phyloP scores from a whole-genome alignment of 2,113 vertebrate genomes.

The Charina bottae region DNA sequence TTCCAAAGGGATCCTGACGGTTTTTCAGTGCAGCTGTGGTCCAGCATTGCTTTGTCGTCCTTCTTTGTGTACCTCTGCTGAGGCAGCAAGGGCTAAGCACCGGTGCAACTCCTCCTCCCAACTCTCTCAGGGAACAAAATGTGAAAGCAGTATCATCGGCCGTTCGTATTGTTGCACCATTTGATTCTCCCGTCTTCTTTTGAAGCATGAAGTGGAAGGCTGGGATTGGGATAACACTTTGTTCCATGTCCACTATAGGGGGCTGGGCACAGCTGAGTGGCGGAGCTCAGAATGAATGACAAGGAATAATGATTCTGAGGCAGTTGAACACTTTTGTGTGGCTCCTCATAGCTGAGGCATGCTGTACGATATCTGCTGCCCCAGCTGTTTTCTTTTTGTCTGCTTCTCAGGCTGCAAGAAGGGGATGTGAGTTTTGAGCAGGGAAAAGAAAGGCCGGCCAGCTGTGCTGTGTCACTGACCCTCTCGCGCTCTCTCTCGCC shows the following conservation, averaged over 20 bases:
- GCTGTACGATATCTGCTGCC: neutral
- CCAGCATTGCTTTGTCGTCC: neutral
- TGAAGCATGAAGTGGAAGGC: neutral
- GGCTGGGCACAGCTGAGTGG: neutral
- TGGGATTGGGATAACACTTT: neutral
- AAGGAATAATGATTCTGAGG: neutral
- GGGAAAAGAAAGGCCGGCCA: neutral
- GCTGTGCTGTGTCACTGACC: neutral
- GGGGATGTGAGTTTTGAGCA: neutral
- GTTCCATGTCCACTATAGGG: neutral
- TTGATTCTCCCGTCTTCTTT: no score
- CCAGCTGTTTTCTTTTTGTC: neutral
- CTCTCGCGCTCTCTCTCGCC: slow-evolving; percentile 27
- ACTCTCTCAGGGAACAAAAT: neutral
- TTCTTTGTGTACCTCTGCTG: neutral
- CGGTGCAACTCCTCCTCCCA: rapidly evolving
- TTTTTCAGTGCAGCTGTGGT: neutral
- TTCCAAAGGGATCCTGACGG: neutral
- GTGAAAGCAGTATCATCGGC: neutral
- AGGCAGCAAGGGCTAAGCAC: no score
- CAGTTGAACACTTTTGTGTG: neutral
- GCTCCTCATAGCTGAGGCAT: neutral
- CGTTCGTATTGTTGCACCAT: neutral
- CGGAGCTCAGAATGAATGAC: neutral
- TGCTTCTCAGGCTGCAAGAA: neutral